Evolutionary conservation across 2,888 invertebrate species (phyloP).

Genomic region (Troglohyphantes excavatus): DNA sequence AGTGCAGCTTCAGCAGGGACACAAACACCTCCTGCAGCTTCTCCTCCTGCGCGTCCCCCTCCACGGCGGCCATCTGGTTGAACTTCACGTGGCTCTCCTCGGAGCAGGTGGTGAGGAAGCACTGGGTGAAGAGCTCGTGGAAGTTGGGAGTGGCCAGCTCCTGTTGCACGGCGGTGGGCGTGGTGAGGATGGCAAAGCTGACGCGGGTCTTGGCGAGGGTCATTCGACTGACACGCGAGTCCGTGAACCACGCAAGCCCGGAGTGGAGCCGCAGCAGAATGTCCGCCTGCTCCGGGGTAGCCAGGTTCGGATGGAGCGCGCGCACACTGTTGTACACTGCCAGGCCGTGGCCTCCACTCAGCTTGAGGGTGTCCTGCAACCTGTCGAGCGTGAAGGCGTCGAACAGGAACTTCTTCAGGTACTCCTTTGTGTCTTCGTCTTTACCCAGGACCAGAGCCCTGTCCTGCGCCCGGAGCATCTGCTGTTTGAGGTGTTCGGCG

Average conservation of each 20-base stretch:
- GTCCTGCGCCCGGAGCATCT: slow-evolving; percentile 34
- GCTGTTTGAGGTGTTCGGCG: slow-evolving; percentile 66
- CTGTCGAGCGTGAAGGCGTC: slow-evolving; percentile 62
- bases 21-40: slow-evolving; percentile 59
- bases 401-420: slow-evolving; percentile 62
- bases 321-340: slow-evolving; percentile 74
- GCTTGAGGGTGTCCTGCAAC: slow-evolving; percentile 64
- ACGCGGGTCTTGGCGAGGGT: slow-evolving; percentile 62
- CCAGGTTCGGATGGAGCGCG: slow-evolving; percentile 54
- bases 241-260: slow-evolving; percentile 66
- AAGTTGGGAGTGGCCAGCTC: slow-evolving; percentile 42
- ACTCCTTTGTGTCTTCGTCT: slow-evolving; percentile 50
- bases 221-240: slow-evolving; percentile 31
- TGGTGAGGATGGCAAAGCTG: slow-evolving; percentile 58
- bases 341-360: slow-evolving; percentile 72
- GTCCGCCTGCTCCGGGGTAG: slow-evolving; percentile 56
- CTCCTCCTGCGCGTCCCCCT: slow-evolving; percentile 18
- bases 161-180: slow-evolving; percentile 48
- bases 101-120: slow-evolving; percentile 67
- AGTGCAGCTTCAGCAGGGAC: slow-evolving; percentile 62
- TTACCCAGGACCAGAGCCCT: slow-evolving; percentile 28
- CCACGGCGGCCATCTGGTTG: slow-evolving; percentile 25
- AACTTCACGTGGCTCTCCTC: slow-evolving; percentile 74
- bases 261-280: slow-evolving; percentile 64
- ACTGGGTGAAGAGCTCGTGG: slow-evolving; percentile 68